These are phyloP conservation scores for Pipistrellus nathusii DNA, from an alignment of 2,797 vertebrate species.

Conservation along the genomic window DNA sequence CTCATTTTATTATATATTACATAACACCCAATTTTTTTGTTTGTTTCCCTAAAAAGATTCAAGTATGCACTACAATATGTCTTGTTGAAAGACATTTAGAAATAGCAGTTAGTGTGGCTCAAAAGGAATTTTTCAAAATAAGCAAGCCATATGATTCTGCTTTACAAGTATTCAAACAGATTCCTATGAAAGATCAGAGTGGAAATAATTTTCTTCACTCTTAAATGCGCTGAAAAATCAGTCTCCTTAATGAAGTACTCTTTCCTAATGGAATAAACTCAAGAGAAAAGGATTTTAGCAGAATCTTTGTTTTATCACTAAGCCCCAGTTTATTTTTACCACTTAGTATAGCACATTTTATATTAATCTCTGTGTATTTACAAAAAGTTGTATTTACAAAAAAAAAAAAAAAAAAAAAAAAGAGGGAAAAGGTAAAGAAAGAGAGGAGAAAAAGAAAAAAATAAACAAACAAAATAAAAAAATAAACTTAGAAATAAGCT, in stretches of 20 bases:
- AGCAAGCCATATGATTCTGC: not conserved
- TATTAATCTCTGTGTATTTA: not conserved
- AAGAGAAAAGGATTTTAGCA: not conserved
- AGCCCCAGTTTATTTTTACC: not conserved
- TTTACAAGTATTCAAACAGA: slow-evolving; percentile 33
- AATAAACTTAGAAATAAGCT: slow-evolving; percentile 16
- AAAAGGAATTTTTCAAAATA: slow-evolving; percentile 13
- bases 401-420: too few species aligned
- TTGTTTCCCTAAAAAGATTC: not conserved
- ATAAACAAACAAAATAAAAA: not conserved
- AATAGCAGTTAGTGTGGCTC: not conserved
- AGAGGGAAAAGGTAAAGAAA: not conserved
- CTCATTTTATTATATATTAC: not conserved
- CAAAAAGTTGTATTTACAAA: not conserved
- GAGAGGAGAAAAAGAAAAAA: not conserved
- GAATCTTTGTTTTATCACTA: not conserved
- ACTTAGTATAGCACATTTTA: not conserved
- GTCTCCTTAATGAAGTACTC: not conserved
- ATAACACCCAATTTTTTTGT: slow-evolving; percentile 30
- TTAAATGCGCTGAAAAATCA: slow-evolving; percentile 7
- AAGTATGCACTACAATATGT: not conserved
- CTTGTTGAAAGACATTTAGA: not conserved
- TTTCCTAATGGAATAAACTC: slow-evolving; percentile 1
- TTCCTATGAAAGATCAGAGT: not conserved
- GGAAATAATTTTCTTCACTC: not conserved